Evolutionary conservation across 2,888 invertebrate species (phyloP).

Genomic region (Rotaria sp.): DNA sequence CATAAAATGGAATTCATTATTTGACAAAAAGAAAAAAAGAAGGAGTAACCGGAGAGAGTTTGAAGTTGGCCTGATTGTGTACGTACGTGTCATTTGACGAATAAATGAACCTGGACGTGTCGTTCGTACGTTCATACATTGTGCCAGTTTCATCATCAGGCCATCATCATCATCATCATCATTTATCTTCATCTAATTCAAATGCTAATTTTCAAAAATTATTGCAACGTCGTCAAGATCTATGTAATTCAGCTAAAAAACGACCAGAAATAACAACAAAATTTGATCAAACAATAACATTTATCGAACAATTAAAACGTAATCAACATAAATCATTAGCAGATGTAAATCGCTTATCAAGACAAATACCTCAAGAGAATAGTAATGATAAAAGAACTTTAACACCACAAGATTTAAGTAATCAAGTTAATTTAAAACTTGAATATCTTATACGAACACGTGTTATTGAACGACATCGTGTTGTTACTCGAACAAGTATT

Average conservation of each 20-base stretch:
- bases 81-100: neutral
- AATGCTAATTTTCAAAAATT: neutral
- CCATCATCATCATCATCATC: neutral
- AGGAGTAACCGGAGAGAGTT: neutral
- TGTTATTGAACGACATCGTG: neutral
- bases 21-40: neutral
- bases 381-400: neutral
- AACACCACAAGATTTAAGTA: neutral
- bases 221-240: constrained; percentile 9
- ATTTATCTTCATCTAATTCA: neutral
- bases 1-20: neutral
- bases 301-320: neutral
- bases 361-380: neutral
- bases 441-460: constrained; percentile 8
- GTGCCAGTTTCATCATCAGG: neutral
- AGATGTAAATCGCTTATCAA: neutral
- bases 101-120: neutral
- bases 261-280: neutral
- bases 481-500: neutral
- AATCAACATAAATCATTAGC: neutral
- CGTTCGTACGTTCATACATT: neutral
- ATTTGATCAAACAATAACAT: constrained; percentile 2
- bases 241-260: neutral
- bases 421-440: neutral
- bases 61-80: neutral